Evolutionary conservation across 2,113 vertebrate genomes (phyloP), one percentile per base, ranked within the genome.

Genomic region (Epinephelus cyanopodus): DNA sequence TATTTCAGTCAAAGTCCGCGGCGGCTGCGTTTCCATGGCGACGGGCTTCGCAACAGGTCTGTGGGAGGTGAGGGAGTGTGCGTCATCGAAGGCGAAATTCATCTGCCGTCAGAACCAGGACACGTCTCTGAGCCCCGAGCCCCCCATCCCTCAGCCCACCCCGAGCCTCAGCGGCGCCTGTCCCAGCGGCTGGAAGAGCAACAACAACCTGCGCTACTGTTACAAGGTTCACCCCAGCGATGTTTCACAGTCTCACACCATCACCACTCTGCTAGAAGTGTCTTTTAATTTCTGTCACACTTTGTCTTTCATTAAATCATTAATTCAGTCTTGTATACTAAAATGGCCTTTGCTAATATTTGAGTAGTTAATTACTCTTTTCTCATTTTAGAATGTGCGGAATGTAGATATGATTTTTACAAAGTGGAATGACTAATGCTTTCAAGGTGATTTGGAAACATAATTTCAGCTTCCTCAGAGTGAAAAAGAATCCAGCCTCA

Each of bases 61-160:
- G 82, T 99, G 98, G 98, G 97, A 99, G 81, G 98, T 95, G 81
- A 95, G 58, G 80, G 89, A 94, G 50, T 96, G 95, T 54, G 82
- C 71, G 15, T 92, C 83, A 23, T 72, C 96, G 65, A 96, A 94
- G 87, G 97, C 97, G 52, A 99, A 98, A 85, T 99, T 97, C 95
- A 97, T 99, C 94, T 99, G 98, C 91, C 96, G 96, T 52, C 97
- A 98, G 93, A 97, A 96, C 88, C 92, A 97, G 93, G 96, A 96
- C 81, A 93, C 96, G 0, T 95, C 97, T 0, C 91, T 96, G 76
- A 96, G 93, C 13, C 97, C 97, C 0, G 96, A 95, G 60, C 94
- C 96, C 19, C 97, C 97, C 0, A 66, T 68, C 13, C 96, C 96
- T 0, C 95, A 94, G 67, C 97, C 98, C 54, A 99, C 97, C 0